A percentile compares a stretch with the other conserved stretches of the same genome.
These are phyloP conservation scores for Lepetodrilus schrolli DNA, from an alignment of 2,888 invertebrate species.

Conservation along the genomic window DNA sequence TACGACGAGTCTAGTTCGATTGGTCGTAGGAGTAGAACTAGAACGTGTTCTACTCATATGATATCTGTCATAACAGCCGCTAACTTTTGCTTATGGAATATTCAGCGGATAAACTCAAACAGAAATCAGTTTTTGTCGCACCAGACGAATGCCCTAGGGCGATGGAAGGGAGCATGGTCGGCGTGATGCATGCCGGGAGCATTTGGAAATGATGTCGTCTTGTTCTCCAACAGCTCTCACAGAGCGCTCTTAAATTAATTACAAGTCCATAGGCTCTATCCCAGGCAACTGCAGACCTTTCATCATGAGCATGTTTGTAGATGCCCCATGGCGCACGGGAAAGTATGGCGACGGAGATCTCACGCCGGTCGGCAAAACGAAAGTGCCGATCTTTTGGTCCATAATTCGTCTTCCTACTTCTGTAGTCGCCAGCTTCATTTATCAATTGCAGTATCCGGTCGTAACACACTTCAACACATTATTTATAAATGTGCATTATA, in stretches of 20 bases:
- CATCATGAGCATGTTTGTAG: slow-evolving; percentile 6
- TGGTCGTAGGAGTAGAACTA: too few relatives aligned
- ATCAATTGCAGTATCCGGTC: slow-evolving; percentile 2
- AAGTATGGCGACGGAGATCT: slow-evolving; percentile 12
- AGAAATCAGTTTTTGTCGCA: too few relatives aligned
- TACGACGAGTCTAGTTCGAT: too few relatives aligned
- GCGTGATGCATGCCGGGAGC: slow-evolving; percentile 17
- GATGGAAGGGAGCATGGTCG: too few relatives aligned
- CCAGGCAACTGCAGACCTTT: not conserved
- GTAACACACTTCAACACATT: not conserved
- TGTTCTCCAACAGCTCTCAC: not conserved
- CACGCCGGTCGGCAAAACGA: not conserved
- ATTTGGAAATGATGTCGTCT: not conserved
- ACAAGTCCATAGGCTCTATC: not conserved
- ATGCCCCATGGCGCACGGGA: not conserved
- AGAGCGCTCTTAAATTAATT: slow-evolving; percentile 11
- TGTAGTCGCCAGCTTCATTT: slow-evolving; percentile 5
- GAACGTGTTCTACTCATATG: too few relatives aligned
- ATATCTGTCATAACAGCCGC: too few relatives aligned
- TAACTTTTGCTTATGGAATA: too few relatives aligned
- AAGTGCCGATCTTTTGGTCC: not conserved
- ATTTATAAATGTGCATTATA: not conserved
- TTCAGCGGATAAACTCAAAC: too few relatives aligned
- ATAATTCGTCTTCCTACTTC: not conserved
- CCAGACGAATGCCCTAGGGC: too few relatives aligned